Percentiles rank a stretch among this genome's conserved stretches.
Conservation (phyloP, 1,140 invertebrate genomes). For the Plodia interpunctella region DNA sequence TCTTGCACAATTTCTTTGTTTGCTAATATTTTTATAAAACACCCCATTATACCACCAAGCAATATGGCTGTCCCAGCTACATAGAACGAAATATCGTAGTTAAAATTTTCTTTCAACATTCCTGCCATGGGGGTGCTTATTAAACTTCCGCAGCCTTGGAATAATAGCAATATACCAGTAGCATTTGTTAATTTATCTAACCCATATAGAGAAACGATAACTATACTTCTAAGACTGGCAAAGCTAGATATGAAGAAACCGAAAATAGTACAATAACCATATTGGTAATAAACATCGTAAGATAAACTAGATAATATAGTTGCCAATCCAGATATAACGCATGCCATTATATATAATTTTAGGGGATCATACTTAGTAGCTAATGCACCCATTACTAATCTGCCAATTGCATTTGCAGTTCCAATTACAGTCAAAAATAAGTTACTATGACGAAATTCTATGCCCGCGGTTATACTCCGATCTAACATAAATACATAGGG, state of each 20-base stretch:
- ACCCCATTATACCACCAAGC: slow-evolving; percentile 40
- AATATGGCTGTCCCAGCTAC: slow-evolving; percentile 50
- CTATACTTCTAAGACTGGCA: slow-evolving; percentile 48
- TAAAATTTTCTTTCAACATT: slow-evolving; percentile 45
- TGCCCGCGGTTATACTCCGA: slow-evolving; percentile 39
- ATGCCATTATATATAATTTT: slow-evolving; percentile 34
- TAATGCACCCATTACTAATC: slow-evolving; percentile 45
- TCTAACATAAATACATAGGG: slow-evolving; percentile 57
- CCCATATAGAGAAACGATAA: slow-evolving; percentile 56
- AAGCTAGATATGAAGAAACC: slow-evolving; percentile 52
- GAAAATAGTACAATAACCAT: slow-evolving; percentile 51
- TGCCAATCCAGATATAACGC: slow-evolving; percentile 35
- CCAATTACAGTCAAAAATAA: slow-evolving; percentile 58
- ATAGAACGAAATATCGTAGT: slow-evolving; percentile 50
- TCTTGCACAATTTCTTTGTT: slow-evolving; percentile 26
- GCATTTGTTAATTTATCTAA: slow-evolving; percentile 68
- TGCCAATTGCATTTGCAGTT: slow-evolving; percentile 50
- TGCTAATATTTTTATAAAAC: slow-evolving; percentile 36
- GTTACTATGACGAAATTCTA: slow-evolving; percentile 38
- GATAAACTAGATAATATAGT: slow-evolving; percentile 48
- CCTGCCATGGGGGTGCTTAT: slow-evolving; percentile 57
- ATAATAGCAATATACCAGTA: slow-evolving; percentile 58
- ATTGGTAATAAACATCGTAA: slow-evolving; percentile 55
- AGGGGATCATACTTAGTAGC: slow-evolving; percentile 50
- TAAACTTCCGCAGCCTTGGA: slow-evolving; percentile 61